A percentile compares a stretch with the other conserved stretches of the same genome.
These are phyloP conservation scores for Aromia moschata DNA, from an alignment of 2,888 invertebrate species.

Conservation along the genomic window DNA sequence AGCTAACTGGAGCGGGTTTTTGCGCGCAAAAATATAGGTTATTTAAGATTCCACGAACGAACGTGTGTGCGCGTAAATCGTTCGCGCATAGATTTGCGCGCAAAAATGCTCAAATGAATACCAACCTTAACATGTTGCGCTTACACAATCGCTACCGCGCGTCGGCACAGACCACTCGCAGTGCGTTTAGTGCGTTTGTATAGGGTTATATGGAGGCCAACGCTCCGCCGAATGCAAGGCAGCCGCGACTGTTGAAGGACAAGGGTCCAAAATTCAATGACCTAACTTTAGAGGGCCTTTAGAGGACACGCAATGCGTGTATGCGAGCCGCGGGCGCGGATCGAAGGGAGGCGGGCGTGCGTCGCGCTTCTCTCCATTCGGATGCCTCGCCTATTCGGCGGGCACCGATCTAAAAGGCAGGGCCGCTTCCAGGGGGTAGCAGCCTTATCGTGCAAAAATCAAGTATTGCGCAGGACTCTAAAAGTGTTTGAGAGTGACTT, in stretches of 20 bases:
- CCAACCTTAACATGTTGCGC: no score
- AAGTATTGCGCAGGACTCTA: no score
- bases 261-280: slow-evolving; percentile 65
- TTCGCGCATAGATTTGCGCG: no score
- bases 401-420: slow-evolving; percentile 11
- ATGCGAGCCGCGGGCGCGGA: slow-evolving; percentile 46
- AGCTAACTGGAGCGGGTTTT: no score
- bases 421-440: not conserved
- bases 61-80: no score
- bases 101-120: no score
- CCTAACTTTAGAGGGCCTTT: slow-evolving; percentile 65
- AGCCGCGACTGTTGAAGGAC: slow-evolving; percentile 61
- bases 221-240: slow-evolving; percentile 57
- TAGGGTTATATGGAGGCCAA: slow-evolving; percentile 41
- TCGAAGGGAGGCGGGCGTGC: slow-evolving; percentile 31
- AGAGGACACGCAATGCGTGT: slow-evolving; percentile 63
- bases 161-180: slow-evolving; percentile 13
- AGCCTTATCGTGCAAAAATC: not conserved
- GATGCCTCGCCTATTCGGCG: slow-evolving; percentile 26
- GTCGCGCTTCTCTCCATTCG: slow-evolving; percentile 34
- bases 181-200: slow-evolving; percentile 15
- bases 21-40: no score
- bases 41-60: no score
- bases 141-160: slow-evolving; percentile 12
- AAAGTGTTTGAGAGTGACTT: no score